Base-by-base conservation (phyloP, 2,888 invertebrate species). In the Junonia oenone region DNA sequence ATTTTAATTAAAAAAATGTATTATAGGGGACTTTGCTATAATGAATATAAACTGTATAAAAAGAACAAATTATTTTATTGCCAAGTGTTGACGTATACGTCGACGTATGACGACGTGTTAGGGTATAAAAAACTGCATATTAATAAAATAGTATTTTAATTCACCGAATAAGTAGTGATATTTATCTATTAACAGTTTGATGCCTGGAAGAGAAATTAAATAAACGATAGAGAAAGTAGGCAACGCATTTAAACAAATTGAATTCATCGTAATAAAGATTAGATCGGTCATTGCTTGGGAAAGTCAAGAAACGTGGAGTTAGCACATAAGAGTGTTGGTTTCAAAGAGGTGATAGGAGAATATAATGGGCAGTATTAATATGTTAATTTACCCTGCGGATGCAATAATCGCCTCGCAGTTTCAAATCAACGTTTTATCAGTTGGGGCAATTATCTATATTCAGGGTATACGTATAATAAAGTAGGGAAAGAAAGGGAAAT, bases 371-470 rank as follows among this genome's bases (percentile, higher is more conserved):
- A 43, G 51, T 48, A 59, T 56, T n/a, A n/a, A n/a, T n/a, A n/a
- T 47, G 43, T 55, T 51, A 45, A 50, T 56, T 51, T 55, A 48
- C 38, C 51, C 37, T 37, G 47, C 47, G 54, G 59, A 52, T 56
- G 52, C 49, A 45, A 51, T 56, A 52, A 59, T 59, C 33, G 49
- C 40, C 40, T 52, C n/a, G n/a, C 37, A 40, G 26, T 38, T 53
- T 49, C 38, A 53, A 49, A 33, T 55, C 40, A 48, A 45, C 51
- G 48, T 45, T 45, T 49, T 53, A 59, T 52, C 56, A 46, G 50
- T 59, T 50, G 56, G 22, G 51, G 40, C 40, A 58, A 55, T 58
- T 58, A n/a, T n/a, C n/a, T n/a, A 58, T 58, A 43, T 47, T 47
- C 43, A 51, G 33, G 35, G 29, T 31, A n/a, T 45, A 35, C n/a